These are phyloP conservation scores for Cyprinodon tularosa DNA, from an alignment of 2,113 vertebrate genomes.

Conservation along the genomic window DNA sequence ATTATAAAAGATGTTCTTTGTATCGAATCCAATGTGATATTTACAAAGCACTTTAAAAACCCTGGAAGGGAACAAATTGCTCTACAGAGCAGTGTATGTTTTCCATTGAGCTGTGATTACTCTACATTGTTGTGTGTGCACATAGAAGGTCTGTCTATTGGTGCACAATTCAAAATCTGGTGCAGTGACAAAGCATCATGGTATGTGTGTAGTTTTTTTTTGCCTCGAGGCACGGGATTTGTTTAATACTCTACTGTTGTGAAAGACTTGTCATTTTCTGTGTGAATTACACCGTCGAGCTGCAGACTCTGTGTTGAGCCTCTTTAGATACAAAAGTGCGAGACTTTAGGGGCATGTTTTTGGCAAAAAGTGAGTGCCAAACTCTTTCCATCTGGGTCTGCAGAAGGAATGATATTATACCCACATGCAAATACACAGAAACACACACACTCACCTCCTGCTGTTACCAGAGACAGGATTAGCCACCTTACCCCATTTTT, in stretches of 20 bases:
- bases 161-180: conserved; percentile 2
- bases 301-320: conserved; percentile 25
- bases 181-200: not conserved
- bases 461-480: conserved; percentile 54
- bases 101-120: not conserved
- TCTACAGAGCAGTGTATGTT: not conserved
- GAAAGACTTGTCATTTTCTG: conserved; percentile 27
- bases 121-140: not conserved
- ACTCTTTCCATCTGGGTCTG: conserved; percentile 30
- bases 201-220: not conserved
- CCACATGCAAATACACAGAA: conserved; percentile 1
- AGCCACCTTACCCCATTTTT: conserved; percentile 42
- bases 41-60: no score
- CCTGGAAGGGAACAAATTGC: no score
- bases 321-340: conserved; percentile 27
- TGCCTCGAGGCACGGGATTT: not conserved
- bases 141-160: not conserved
- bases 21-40: no score
- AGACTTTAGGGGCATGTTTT: conserved; percentile 42
- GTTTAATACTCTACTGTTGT: conserved; percentile 1
- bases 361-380: conserved; percentile 46
- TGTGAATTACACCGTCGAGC: conserved; percentile 15
- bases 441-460: conserved; percentile 29
- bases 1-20: no score
- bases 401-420: conserved; percentile 26